phyloP scores from a whole-genome alignment of 2,888 invertebrate species.

The Callyntrura sp. region DNA sequence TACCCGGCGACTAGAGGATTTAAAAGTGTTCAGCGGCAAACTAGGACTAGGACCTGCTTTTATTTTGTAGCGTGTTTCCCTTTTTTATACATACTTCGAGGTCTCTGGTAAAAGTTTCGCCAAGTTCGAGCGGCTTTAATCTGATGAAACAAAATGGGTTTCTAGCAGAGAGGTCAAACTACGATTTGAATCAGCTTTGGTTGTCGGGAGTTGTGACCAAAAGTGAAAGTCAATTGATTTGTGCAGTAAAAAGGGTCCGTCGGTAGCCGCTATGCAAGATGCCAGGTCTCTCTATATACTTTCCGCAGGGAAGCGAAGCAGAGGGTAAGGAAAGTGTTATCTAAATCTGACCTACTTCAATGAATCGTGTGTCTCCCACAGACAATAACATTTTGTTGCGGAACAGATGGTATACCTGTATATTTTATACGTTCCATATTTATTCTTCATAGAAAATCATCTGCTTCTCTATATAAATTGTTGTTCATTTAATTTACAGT shows the following conservation, averaged over 20 bases:
- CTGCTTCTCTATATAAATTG: too few species aligned
- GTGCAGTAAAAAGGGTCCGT: neutral
- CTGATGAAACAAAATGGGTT: slow-evolving; percentile 14
- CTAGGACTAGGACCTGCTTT: too few species aligned
- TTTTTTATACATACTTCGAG: neutral
- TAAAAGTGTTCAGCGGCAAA: too few species aligned
- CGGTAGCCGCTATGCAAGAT: neutral
- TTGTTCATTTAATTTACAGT: too few species aligned
- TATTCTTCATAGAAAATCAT: too few species aligned
- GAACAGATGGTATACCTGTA: neutral
- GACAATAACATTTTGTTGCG: neutral
- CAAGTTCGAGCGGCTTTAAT: neutral
- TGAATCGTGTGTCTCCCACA: neutral
- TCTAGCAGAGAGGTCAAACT: neutral
- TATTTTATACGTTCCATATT: too few species aligned
- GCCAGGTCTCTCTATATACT: too few species aligned
- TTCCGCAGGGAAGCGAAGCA: neutral
- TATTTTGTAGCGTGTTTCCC: neutral
- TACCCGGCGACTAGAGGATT: too few species aligned
- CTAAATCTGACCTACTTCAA: slow-evolving; percentile 38
- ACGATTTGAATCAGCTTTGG: neutral
- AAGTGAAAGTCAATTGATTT: slow-evolving; percentile 7
- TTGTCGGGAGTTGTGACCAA: neutral
- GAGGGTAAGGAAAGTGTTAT: neutral
- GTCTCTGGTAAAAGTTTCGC: neutral